phyloP scores from a whole-genome alignment of 2,113 vertebrate species.

The Calidris pugnax region DNA sequence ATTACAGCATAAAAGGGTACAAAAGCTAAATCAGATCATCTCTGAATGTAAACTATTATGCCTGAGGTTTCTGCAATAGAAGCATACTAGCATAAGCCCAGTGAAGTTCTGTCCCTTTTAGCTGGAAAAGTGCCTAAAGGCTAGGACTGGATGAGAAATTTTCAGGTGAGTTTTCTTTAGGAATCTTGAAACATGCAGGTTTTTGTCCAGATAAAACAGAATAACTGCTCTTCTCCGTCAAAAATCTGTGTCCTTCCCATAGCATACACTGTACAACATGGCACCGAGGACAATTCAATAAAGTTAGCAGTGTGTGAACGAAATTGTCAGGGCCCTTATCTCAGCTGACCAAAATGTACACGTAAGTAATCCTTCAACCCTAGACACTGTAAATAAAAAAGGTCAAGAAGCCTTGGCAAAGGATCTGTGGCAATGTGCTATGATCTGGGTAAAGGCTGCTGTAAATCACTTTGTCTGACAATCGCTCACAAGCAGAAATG shows the following conservation, averaged over 20 bases:
- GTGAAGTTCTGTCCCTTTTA: background rate
- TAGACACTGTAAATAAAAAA: background rate
- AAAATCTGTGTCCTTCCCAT: background rate
- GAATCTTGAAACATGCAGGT: background rate
- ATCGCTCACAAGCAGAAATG: background rate
- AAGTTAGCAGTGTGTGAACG: constrained; percentile 6
- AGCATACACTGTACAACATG: background rate
- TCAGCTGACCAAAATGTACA: constrained; percentile 1
- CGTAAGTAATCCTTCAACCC: background rate
- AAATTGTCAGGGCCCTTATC: constrained; percentile 25
- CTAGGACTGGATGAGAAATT: background rate
- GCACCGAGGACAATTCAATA: constrained; percentile 9
- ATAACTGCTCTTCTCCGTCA: background rate
- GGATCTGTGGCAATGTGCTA: background rate
- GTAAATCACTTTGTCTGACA: constrained; percentile 27
- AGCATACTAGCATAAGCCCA: background rate
- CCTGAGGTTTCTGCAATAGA: background rate
- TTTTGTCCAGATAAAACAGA: background rate
- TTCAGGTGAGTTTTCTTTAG: background rate
- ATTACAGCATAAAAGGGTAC: background rate
- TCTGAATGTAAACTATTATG: background rate
- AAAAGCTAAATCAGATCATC: background rate
- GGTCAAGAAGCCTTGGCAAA: background rate
- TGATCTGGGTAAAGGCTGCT: background rate
- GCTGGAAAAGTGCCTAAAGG: background rate